Base-by-base conservation (phyloP, 35 echinoderm and acorn worm genomes). In the Lytechinus variegatus region DNA sequence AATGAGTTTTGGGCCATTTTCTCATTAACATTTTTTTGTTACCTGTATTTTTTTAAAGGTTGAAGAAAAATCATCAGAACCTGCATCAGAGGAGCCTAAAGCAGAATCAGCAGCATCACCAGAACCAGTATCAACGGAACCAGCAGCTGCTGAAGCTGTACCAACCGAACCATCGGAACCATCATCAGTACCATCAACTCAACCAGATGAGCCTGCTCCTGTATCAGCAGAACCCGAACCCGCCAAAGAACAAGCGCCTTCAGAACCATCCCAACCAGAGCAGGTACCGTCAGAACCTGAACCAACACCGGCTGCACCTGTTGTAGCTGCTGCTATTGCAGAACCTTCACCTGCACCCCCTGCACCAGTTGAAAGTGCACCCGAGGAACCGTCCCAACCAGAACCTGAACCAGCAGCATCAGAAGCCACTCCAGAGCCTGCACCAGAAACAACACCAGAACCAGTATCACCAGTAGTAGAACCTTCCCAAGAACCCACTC, bases 381-480 rank as follows among this genome's bases (percentile, higher is more conserved):
- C 53, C 9, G 28, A 33, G 21, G 27, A 54, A 27, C 53, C 52
- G 11, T 33, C 52, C 27, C 11, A 54, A 27, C 53, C 55, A 55
- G 92, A 93, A 93, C 24, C 90, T 13, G 28, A n/a, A 92, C 28
- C 90, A 56, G 10, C 91, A 10, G 11, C 24, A 27, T 14, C 52
- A 53, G 91, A 93, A 53, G 4, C 91, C 9, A 27, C 92, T 21
- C 13, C 92, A 54, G 29, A 54, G 9, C 53, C 92, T 24, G 4
- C 92, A 11, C 13, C 92, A 93, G 92, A 93, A 93, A 9, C 92
- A 55, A 57, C 92, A 93, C 54, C 92, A 93, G 92, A 54, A 93
- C 53, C 52, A 93, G n/a, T 28, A 93, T 0, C 92, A 93, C 11
- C 13, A 54, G n/a, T 29, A 11, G 52, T 29, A 55, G 92, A 93